Evolutionary conservation across 1,140 invertebrate genomes (phyloP), one percentile per base, ranked within the genome.

Genomic region (Pygmarrhopalites habei): DNA sequence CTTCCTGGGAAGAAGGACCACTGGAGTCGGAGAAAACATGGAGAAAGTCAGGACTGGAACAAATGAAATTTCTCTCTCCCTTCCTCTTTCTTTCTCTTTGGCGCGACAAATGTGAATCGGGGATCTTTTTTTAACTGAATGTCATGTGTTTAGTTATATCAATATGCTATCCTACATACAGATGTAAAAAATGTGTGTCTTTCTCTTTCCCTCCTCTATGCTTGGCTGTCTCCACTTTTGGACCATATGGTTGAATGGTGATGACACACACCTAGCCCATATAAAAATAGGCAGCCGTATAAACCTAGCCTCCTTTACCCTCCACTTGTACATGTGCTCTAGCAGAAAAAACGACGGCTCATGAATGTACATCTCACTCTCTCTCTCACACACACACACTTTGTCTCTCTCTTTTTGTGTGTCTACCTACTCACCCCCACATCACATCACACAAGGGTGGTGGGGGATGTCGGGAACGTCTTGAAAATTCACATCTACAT

Each of bases 141-240:
- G 35, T 56, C 53, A 39, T 39, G 53, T 56, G 53, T 56, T 56
- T 56, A 30, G 41, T 35, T 56, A 39, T 10, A 56, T 30, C 43
- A 39, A n/a, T n/a, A n/a, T n/a, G n/a, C n/a, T n/a, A n/a, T n/a
- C n/a, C n/a, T n/a, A n/a, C n/a, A n/a, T n/a, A n/a, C n/a, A n/a
- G n/a, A n/a, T n/a, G n/a, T n/a, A n/a, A n/a, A n/a, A n/a, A n/a
- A n/a, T n/a, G n/a, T n/a, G n/a, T n/a, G n/a, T n/a, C n/a, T n/a
- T n/a, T n/a, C n/a, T n/a, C n/a, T n/a, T n/a, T n/a, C n/a, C n/a
- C n/a, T n/a, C n/a, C n/a, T n/a, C n/a, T n/a, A n/a, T n/a, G n/a
- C n/a, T n/a, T n/a, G n/a, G n/a, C n/a, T n/a, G n/a, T n/a, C n/a
- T n/a, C n/a, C n/a, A n/a, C n/a, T n/a, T n/a, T n/a, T n/a, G n/a